phyloP scores from a whole-genome alignment of 2,113 vertebrate species.

The Vimba vimba region DNA sequence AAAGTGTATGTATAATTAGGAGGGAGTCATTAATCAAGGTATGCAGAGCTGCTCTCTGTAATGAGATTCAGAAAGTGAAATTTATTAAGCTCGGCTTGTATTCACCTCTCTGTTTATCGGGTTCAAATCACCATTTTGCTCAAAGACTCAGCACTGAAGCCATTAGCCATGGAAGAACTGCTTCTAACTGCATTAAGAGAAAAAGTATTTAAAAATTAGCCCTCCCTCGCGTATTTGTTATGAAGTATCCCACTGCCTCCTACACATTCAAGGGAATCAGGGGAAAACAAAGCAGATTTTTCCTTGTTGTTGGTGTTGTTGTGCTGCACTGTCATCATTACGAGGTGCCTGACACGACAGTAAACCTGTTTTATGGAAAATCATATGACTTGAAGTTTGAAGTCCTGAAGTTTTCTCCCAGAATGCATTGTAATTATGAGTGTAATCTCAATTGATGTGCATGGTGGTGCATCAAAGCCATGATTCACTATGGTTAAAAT shows the following conservation, averaged over 20 bases:
- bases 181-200: background rate
- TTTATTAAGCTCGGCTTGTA: slow-evolving; percentile 83
- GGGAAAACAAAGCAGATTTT: background rate
- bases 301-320: slow-evolving; percentile 16
- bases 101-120: slow-evolving; percentile 86
- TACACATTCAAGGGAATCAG: background rate
- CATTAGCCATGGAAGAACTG: slow-evolving; percentile 29
- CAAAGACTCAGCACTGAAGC: slow-evolving; percentile 74
- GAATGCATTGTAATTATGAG: slow-evolving; percentile 66
- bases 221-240: slow-evolving; percentile 11
- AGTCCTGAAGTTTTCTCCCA: slow-evolving; percentile 63
- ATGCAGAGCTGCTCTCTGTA: slow-evolving; percentile 85
- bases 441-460: slow-evolving; percentile 59
- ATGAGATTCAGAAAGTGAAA: slow-evolving; percentile 87
- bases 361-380: slow-evolving; percentile 61
- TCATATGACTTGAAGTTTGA: slow-evolving; percentile 64
- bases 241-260: slow-evolving; percentile 8
- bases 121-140: slow-evolving; percentile 84
- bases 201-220: slow-evolving; percentile 28
- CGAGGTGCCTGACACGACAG: slow-evolving; percentile 63
- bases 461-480: slow-evolving; percentile 55
- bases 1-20: slow-evolving; percentile 86
- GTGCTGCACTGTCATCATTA: slow-evolving; percentile 62
- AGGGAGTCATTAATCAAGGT: slow-evolving; percentile 87
- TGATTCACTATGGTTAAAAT: background rate